Evolutionary conservation across 2,888 invertebrate genomes (phyloP).

Genomic region (Spilarctia lutea): DNA sequence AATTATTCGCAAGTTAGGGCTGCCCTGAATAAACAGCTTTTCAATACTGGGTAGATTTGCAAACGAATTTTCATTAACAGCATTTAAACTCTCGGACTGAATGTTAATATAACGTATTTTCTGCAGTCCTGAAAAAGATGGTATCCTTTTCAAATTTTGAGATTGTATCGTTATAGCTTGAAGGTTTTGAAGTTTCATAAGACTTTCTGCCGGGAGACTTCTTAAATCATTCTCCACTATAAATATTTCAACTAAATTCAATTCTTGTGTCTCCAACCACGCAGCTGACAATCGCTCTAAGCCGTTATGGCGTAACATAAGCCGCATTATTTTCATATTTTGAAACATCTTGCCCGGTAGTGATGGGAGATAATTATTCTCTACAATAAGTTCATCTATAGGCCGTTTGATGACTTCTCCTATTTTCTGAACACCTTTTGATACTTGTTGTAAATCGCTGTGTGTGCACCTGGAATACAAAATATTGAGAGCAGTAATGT

Average conservation of each 20-base stretch:
- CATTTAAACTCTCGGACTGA: slow-evolving; percentile 89
- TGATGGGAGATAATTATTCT: slow-evolving; percentile 94
- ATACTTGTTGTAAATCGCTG: slow-evolving; percentile 92
- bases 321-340: slow-evolving; percentile 90
- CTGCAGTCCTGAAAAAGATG: slow-evolving; percentile 90
- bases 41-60: slow-evolving; percentile 90
- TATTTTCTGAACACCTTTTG: slow-evolving; percentile 90
- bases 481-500: slow-evolving; percentile 29
- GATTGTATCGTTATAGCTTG: slow-evolving; percentile 95
- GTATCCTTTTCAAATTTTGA: slow-evolving; percentile 91
- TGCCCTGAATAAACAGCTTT: slow-evolving; percentile 91
- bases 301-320: slow-evolving; percentile 94
- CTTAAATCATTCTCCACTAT: slow-evolving; percentile 94
- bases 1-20: slow-evolving; percentile 88
- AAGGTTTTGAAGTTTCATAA: slow-evolving; percentile 90
- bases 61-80: slow-evolving; percentile 90
- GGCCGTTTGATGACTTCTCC: slow-evolving; percentile 89
- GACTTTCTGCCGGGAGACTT: slow-evolving; percentile 92
- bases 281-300: slow-evolving; percentile 93
- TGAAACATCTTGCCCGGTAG: slow-evolving; percentile 94
- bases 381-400: slow-evolving; percentile 94
- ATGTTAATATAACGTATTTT: slow-evolving; percentile 91
- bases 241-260: slow-evolving; percentile 92
- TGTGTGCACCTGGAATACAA: slow-evolving; percentile 93
- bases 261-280: slow-evolving; percentile 93